Base-by-base conservation (phyloP, 2,888 invertebrate species). In the Sthenelais limicola region DNA sequence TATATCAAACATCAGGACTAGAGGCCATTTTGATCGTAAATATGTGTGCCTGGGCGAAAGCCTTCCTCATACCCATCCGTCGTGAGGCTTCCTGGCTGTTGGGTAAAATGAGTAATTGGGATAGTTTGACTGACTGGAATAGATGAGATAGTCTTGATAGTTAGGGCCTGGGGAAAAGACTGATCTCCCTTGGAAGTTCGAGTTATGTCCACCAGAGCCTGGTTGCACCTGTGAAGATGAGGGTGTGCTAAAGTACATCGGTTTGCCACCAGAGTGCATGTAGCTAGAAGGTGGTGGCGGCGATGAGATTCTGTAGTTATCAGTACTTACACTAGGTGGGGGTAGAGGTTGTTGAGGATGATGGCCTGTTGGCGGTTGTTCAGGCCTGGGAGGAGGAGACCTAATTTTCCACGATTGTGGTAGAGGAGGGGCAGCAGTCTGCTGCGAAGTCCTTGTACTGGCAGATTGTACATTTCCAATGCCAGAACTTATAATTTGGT, bases 1-100 rank as follows among this genome's bases (percentile, higher is more conserved):
- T n/a, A n/a, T n/a, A n/a, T n/a, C n/a, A n/a, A n/a, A n/a, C n/a
- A n/a, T n/a, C n/a, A n/a, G n/a, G n/a, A n/a, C n/a, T n/a, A n/a
- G n/a, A n/a, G n/a, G n/a, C n/a, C n/a, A n/a, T n/a, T n/a, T n/a
- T n/a, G n/a, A n/a, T n/a, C n/a, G n/a, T n/a, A n/a, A n/a, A n/a
- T n/a, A n/a, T 38, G 38, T 62, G 43, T 18, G 18, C 12, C 43
- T 18, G 62, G 62, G 62, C 62, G 24, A 38, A 21, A 62, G 62
- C 62, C 62, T 21, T 1, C 28, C 62, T 62, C 62, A 62, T 62
- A 62, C 62, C 62, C 62, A 62, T 24, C 62, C 62, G 32, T 56
- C 56, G 24, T 35, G 62, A 2, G 62, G 43, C 24, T 62, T 62
- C 38, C 62, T 21, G 3, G 56, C 35, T n/a, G 58, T 33, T 5